Evolutionary conservation across 2,888 invertebrate genomes (phyloP).

Genomic region (Thumatha senex): DNA sequence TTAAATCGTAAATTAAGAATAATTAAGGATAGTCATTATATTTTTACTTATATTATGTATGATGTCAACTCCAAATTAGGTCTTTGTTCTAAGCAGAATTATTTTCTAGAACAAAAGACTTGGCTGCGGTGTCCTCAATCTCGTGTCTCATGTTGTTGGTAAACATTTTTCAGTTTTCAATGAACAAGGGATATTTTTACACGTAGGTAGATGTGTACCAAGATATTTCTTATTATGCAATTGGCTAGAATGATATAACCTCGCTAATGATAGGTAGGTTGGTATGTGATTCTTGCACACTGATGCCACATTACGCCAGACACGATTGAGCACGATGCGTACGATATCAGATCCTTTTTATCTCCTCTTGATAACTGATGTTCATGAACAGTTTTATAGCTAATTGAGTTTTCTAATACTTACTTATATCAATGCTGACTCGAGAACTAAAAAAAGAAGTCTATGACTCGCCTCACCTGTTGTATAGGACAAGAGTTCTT

Average conservation of each 20-base stretch:
- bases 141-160: not conserved
- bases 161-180: not conserved
- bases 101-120: not conserved
- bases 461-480: too few relatives aligned
- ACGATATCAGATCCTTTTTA: constrained; percentile 45
- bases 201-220: too few relatives aligned
- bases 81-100: not conserved
- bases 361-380: constrained; percentile 49
- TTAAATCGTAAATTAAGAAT: not conserved
- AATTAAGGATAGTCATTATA: not conserved
- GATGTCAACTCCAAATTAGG: not conserved
- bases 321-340: constrained; percentile 52
- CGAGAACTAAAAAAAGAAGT: too few relatives aligned
- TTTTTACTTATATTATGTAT: not conserved
- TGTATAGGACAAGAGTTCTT: too few relatives aligned
- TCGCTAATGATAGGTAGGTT: not conserved
- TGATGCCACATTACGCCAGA: constrained; percentile 35
- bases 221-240: constrained; percentile 2
- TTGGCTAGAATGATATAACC: constrained; percentile 3
- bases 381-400: constrained; percentile 32
- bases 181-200: too few relatives aligned
- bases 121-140: not conserved
- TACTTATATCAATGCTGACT: not conserved
- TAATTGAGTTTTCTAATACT: constrained; percentile 25
- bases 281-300: constrained; percentile 29